Evolutionary conservation across 23 tunicate genomes (phyloP), one percentile per base, ranked within the genome.

Genomic region (Pegea sp.): DNA sequence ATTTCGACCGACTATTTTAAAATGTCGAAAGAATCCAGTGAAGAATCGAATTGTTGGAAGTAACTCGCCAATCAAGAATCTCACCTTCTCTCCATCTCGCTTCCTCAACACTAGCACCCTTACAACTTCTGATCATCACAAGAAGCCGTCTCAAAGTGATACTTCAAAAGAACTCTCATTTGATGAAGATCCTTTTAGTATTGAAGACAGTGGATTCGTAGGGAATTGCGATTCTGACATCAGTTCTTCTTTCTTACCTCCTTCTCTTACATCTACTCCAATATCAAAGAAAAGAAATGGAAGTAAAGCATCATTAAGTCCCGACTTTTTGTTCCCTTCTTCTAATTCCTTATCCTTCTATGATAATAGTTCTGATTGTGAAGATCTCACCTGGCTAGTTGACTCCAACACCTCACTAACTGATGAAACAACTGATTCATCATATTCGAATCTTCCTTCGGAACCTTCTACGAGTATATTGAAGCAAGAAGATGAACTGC

Each of bases 251-350:
- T 54, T 73, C 1, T 49, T 71, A 11, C 71, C 63, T 2, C 72
- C 72, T 29, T 60, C 93, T 1, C 59, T 80, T 1, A 80, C 93
- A 38, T 80, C 93, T 16, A 80, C 93, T 21, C 93, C 93, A 32
- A 64, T 48, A 22, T 50, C 52, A n/a, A n/a, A n/a, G 11, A 46
- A 62, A 3, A 30, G 49, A 42, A 43, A 68, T 8, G 64, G 79
- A 2, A 33, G 70, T 4, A 72, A 72, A 33, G 31, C 51, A 21
- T 33, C 60, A 2, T 68, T 34, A 23, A 52, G 28, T 26, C 56
- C 26, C n/a, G 26, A 31, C 28, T 31, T n/a, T 16, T 52, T 30
- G 56, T 52, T 31, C 11, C 56, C 56, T 26, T 16, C 46, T 38
- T 11, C n/a, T n/a, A n/a, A n/a, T n/a, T n/a, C n/a, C n/a, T n/a